These are phyloP conservation scores for Phanerotoma sp. DNA, from an alignment of 2,888 invertebrate genomes.

Conservation along the genomic window DNA sequence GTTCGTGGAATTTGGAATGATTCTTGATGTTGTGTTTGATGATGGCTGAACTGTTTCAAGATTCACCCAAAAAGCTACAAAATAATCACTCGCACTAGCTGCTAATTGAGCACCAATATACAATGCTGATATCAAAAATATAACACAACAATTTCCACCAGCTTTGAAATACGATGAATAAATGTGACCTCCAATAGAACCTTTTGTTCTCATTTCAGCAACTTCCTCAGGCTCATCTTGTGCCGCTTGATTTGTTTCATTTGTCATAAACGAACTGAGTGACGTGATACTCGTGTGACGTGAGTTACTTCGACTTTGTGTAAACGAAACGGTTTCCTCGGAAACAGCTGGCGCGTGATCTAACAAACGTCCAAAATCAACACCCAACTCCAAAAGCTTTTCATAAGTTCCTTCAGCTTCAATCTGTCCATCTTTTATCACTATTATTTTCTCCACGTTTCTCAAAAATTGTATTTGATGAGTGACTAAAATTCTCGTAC, in stretches of 20 bases:
- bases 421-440: slow-evolving; percentile 39
- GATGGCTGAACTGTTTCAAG: no score
- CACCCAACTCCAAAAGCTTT: slow-evolving; percentile 70
- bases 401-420: slow-evolving; percentile 62
- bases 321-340: slow-evolving; percentile 36
- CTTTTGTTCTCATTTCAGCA: slow-evolving; percentile 57
- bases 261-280: slow-evolving; percentile 46
- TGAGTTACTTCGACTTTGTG: slow-evolving; percentile 46
- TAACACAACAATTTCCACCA: slow-evolving; percentile 67
- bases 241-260: slow-evolving; percentile 35
- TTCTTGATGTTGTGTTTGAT: slow-evolving; percentile 35
- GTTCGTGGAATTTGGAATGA: neutral
- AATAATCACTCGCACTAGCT: slow-evolving; percentile 77
- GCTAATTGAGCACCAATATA: slow-evolving; percentile 69
- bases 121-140: slow-evolving; percentile 64
- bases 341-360: slow-evolving; percentile 53
- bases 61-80: slow-evolving; percentile 72
- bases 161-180: slow-evolving; percentile 73
- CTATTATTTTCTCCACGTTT: slow-evolving; percentile 52
- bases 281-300: slow-evolving; percentile 52
- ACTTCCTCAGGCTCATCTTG: slow-evolving; percentile 45
- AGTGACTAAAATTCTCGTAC: slow-evolving; percentile 63
- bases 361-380: slow-evolving; percentile 76
- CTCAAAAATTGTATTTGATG: slow-evolving; percentile 64
- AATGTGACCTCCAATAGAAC: slow-evolving; percentile 64